These are phyloP conservation scores for Rhinichthys osculus DNA, from an alignment of 2,797 vertebrate species.

Conservation along the genomic window DNA sequence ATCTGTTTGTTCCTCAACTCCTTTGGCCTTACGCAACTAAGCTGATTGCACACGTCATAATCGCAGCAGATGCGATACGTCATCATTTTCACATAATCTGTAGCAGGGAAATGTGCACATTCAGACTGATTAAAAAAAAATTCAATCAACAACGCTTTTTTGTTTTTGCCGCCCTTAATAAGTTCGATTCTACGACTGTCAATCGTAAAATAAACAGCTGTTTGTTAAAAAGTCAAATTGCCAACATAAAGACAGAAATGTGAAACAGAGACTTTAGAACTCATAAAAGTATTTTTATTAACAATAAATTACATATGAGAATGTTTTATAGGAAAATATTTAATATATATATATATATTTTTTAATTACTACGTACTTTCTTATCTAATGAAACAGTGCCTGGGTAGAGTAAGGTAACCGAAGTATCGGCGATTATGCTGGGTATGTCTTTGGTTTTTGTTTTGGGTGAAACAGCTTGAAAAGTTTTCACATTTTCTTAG, in stretches of 20 bases:
- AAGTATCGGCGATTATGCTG: conserved; percentile 21
- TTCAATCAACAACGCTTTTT: not conserved
- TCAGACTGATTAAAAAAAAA: not conserved
- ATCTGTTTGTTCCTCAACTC: not conserved
- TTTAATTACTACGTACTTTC: not conserved
- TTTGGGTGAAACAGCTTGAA: conserved; percentile 33
- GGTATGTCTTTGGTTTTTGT: conserved; percentile 35
- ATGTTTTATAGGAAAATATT: not conserved
- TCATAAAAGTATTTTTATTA: not conserved
- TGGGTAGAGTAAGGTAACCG: not conserved
- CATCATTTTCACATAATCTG: not conserved
- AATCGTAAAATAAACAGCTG: not conserved
- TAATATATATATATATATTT: not conserved
- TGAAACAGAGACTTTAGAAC: not conserved
- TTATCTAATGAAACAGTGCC: not conserved
- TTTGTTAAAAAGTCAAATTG: conserved; percentile 1
- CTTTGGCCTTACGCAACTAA: not conserved
- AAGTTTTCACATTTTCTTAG: conserved; percentile 30
- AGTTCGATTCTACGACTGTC: not conserved
- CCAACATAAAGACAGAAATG: not conserved
- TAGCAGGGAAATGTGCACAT: not conserved
- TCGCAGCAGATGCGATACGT: not conserved
- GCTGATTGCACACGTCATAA: not conserved
- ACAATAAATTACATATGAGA: not conserved
- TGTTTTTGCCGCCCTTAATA: not conserved